Conservation (phyloP, 2,797 vertebrate genomes). For the Hephaestus fuliginosus region DNA sequence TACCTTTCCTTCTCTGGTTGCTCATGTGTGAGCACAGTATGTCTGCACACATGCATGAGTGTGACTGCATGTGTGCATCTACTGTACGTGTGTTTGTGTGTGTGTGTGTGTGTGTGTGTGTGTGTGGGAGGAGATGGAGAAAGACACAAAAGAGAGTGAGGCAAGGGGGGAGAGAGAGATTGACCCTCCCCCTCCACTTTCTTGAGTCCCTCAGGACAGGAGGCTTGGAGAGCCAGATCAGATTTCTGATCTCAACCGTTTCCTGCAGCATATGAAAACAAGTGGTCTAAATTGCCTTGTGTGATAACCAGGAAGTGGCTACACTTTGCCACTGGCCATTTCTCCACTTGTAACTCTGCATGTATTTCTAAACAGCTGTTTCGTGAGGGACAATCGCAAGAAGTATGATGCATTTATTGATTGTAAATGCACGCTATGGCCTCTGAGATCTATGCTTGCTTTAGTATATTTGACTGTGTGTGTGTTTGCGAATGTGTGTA, state of each 20-base stretch:
- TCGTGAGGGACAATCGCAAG: slow-evolving; percentile 34
- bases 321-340: slow-evolving; percentile 66
- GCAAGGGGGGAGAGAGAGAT: slow-evolving; percentile 35
- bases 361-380: slow-evolving; percentile 42
- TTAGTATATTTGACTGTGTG: slow-evolving; percentile 52
- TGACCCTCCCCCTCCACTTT: slow-evolving; percentile 76
- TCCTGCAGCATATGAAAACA: slow-evolving; percentile 85
- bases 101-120: slow-evolving; percentile 49
- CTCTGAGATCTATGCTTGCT: slow-evolving; percentile 43
- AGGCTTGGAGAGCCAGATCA: slow-evolving; percentile 83
- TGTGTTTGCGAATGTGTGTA: slow-evolving; percentile 45
- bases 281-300: slow-evolving; percentile 80
- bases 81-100: slow-evolving; percentile 58
- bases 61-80: slow-evolving; percentile 51
- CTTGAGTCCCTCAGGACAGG: slow-evolving; percentile 81
- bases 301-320: slow-evolving; percentile 81
- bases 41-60: slow-evolving; percentile 49
- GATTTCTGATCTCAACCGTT: slow-evolving; percentile 83
- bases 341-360: slow-evolving; percentile 45
- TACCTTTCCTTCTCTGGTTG: slow-evolving; percentile 59
- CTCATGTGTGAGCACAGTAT: slow-evolving; percentile 25
- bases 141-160: slow-evolving; percentile 61
- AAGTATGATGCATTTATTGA: slow-evolving; percentile 65
- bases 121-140: slow-evolving; percentile 45
- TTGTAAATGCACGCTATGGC: slow-evolving; percentile 38